These are phyloP conservation scores for Chloroclystis v-ata DNA, from an alignment of 2,888 invertebrate genomes.

Conservation along the genomic window DNA sequence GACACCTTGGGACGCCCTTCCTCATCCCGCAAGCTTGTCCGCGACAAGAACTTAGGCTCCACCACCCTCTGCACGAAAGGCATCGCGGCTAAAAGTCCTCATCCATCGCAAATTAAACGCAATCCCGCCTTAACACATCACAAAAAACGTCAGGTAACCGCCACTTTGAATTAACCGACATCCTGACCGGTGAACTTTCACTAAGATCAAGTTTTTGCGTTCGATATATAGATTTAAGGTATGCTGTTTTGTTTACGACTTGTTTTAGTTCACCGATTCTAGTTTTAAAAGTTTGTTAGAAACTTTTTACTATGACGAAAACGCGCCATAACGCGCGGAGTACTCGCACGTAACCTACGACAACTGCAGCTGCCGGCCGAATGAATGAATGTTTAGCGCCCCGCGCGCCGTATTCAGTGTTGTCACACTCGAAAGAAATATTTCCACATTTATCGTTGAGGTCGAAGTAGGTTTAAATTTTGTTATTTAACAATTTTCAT, in stretches of 20 bases:
- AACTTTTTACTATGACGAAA: conserved; percentile 66
- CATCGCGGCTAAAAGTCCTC: conserved; percentile 79
- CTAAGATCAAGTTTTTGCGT: conserved; percentile 42
- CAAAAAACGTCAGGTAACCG: conserved; percentile 79
- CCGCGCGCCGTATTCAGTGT: conserved; percentile 38
- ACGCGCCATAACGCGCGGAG: conserved; percentile 60
- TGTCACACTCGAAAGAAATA: conserved; percentile 36
- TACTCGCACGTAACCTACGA: conserved; percentile 29
- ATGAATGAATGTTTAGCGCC: conserved; percentile 42
- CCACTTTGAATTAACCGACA: conserved; percentile 78
- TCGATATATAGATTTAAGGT: conserved; percentile 33
- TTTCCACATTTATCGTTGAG: too few species aligned
- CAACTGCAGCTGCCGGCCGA: conserved; percentile 57
- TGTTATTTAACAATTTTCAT: too few species aligned
- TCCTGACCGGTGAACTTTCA: conserved; percentile 71
- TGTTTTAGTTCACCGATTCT: conserved; percentile 45
- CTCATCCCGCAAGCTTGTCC: conserved; percentile 79
- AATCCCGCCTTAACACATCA: conserved; percentile 73
- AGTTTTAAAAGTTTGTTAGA: conserved; percentile 59
- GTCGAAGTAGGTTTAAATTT: too few species aligned
- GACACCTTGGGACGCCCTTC: conserved; percentile 78
- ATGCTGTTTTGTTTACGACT: conserved; percentile 30
- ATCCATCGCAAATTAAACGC: conserved; percentile 72
- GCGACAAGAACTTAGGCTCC: conserved; percentile 88
- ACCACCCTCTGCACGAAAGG: conserved; percentile 92